A percentile compares a stretch with the other conserved stretches of the same genome.
Conservation (phyloP, 2,888 invertebrate genomes). For the Calameuta pallipes region DNA sequence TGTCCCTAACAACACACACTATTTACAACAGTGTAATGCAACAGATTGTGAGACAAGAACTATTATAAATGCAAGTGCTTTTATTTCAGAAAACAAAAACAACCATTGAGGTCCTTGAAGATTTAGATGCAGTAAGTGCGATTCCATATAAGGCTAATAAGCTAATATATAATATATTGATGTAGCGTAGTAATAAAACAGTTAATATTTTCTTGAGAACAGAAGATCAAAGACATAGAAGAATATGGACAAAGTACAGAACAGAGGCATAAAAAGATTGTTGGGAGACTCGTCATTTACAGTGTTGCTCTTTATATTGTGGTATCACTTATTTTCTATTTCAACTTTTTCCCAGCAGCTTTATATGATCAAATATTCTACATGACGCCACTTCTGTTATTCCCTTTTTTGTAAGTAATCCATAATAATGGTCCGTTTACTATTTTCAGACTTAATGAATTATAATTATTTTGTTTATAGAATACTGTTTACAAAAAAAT, state of each 20-base stretch:
- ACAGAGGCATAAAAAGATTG: conserved; percentile 82
- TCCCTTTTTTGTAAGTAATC: conserved; percentile 84
- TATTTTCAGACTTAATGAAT: conserved; percentile 7
- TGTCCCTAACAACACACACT: background rate
- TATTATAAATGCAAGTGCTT: conserved; percentile 7
- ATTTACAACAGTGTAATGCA: background rate
- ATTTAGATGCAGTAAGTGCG: conserved; percentile 73
- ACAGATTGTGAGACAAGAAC: background rate
- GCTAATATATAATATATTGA: background rate
- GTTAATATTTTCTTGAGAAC: conserved; percentile 33
- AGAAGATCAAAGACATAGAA: conserved; percentile 84
- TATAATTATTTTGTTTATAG: conserved; percentile 66
- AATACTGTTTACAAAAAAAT: conserved; percentile 80
- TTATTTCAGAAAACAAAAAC: conserved; percentile 70
- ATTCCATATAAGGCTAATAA: background rate
- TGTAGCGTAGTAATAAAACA: background rate
- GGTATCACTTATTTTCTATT: conserved; percentile 80
- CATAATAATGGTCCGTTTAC: conserved; percentile 21
- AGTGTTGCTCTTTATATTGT: conserved; percentile 79
- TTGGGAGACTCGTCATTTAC: conserved; percentile 80
- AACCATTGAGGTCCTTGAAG: conserved; percentile 73
- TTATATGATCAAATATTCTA: conserved; percentile 80
- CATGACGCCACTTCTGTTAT: conserved; percentile 81
- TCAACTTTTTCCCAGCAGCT: conserved; percentile 82
- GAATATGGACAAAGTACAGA: conserved; percentile 84